These are phyloP conservation scores for Argyresthia albistria DNA, from an alignment of 2,888 invertebrate species.

Conservation along the genomic window DNA sequence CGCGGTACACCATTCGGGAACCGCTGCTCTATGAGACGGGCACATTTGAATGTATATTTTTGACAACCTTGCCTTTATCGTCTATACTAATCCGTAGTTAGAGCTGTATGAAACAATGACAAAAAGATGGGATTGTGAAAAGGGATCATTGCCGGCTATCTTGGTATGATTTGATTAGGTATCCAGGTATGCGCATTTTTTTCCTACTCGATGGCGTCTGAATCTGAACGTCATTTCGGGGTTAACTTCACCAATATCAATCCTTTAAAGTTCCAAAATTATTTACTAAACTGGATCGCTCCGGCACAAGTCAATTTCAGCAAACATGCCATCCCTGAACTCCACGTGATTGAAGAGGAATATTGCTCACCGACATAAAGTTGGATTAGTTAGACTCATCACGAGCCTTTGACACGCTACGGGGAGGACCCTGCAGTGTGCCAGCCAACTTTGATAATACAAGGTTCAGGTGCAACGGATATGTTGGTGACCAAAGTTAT, in stretches of 20 bases:
- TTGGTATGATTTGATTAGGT: too few relatives aligned
- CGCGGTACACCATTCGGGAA: too few relatives aligned
- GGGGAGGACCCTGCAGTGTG: background rate
- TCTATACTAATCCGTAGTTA: too few relatives aligned
- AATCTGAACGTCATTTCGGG: background rate
- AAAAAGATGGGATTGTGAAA: too few relatives aligned
- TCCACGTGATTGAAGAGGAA: background rate
- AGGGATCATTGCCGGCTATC: too few relatives aligned
- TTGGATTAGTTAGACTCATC: constrained; percentile 3
- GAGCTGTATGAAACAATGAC: too few relatives aligned
- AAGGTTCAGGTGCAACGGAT: background rate
- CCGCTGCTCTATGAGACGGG: too few relatives aligned
- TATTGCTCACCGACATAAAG: constrained; percentile 2
- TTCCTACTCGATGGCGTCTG: background rate
- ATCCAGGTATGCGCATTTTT: background rate
- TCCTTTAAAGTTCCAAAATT: background rate
- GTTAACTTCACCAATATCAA: background rate
- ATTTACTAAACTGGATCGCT: background rate
- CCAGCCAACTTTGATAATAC: constrained; percentile 1
- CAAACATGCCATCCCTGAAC: background rate
- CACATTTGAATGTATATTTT: too few relatives aligned
- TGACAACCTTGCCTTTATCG: too few relatives aligned
- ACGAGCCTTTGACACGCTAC: background rate
- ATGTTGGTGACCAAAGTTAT: too few relatives aligned
- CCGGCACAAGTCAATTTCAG: background rate